phyloP scores from a whole-genome alignment of 2,797 vertebrate species.

The Tokudaia tokunoshimensis region DNA sequence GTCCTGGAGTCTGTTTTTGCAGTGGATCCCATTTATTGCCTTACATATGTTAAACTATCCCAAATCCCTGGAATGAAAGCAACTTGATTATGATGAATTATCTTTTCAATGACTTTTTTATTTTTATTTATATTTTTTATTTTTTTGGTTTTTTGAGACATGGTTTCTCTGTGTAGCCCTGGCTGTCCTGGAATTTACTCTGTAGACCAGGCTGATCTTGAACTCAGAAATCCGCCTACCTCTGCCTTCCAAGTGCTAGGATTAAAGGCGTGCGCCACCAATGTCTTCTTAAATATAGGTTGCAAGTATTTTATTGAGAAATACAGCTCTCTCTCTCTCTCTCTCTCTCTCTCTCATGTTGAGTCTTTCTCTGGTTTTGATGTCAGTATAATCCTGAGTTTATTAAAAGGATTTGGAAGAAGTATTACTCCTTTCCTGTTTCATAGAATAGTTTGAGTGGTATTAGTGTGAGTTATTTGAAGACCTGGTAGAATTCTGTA shows the following conservation, averaged over 20 bases:
- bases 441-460: not conserved
- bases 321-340: not conserved
- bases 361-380: not conserved
- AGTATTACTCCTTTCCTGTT: not conserved
- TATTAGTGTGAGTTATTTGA: not conserved
- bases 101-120: not conserved
- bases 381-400: not conserved
- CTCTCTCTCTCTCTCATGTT: too few relatives aligned
- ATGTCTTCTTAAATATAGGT: not conserved
- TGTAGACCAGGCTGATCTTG: too few relatives aligned
- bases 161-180: too few relatives aligned
- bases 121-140: too few relatives aligned
- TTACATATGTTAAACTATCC: not conserved
- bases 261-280: too few relatives aligned
- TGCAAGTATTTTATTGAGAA: not conserved
- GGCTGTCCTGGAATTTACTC: too few relatives aligned
- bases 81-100: not conserved
- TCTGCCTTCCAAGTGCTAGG: too few relatives aligned
- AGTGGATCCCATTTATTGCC: not conserved
- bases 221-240: too few relatives aligned
- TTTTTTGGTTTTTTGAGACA: too few relatives aligned
- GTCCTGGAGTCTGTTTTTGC: not conserved
- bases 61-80: not conserved
- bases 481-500: not conserved
- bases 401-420: not conserved